Conservation (phyloP, 2,113 vertebrate species). For the Platysternon megacephalum region DNA sequence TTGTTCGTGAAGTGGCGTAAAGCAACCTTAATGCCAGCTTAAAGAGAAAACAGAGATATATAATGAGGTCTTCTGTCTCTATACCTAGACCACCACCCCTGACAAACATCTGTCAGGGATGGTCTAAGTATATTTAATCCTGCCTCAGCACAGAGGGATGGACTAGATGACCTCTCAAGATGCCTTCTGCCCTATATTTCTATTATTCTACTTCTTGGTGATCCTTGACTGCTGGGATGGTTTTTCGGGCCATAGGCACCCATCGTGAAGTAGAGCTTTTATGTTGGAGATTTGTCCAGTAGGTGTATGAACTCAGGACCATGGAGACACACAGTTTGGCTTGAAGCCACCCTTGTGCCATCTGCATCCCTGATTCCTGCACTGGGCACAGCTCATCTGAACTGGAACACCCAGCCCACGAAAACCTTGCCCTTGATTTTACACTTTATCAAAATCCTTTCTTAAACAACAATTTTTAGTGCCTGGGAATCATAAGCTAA, state of each 20-base stretch:
- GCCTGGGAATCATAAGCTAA: not conserved
- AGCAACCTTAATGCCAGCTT: not conserved
- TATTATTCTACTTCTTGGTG: not conserved
- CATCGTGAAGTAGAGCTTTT: accelerated
- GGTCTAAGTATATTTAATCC: not conserved
- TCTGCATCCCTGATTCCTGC: accelerated
- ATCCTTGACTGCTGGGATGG: not conserved
- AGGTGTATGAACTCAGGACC: not conserved
- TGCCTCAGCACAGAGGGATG: not conserved
- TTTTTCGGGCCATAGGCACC: not conserved
- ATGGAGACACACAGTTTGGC: not conserved
- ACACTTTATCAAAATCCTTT: not conserved
- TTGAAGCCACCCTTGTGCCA: not conserved
- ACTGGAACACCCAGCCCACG: not conserved
- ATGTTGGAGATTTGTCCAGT: not conserved
- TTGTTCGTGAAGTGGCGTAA: not conserved
- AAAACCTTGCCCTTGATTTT: not conserved
- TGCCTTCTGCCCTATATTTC: not conserved
- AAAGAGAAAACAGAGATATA: not conserved
- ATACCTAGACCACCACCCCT: not conserved
- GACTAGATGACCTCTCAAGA: not conserved
- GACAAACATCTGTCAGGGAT: not conserved
- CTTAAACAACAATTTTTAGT: not conserved
- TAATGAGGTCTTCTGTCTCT: not conserved
- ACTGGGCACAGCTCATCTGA: not conserved